Percentiles rank a stretch among this genome's conserved stretches.
Evolutionary conservation across 2,888 invertebrate genomes (phyloP).

Genomic region (Arctia plantaginis): DNA sequence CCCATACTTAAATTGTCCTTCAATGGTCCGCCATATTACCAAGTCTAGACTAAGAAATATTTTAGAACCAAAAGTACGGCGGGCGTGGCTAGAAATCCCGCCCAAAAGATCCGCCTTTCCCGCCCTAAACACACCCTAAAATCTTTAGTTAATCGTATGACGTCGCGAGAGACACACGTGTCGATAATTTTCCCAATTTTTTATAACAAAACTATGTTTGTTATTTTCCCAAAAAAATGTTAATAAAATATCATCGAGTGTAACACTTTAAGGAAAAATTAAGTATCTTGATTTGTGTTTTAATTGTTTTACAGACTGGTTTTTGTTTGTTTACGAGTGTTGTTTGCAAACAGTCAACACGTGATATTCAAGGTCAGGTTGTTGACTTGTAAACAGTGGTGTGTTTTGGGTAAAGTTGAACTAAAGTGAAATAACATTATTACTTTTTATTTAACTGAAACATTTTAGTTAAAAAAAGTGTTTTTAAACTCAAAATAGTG

Average conservation of each 20-base stretch:
- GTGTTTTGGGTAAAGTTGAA: neutral
- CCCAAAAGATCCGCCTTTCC: constrained; percentile 29
- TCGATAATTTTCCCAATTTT: neutral
- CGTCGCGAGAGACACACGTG: constrained; percentile 15
- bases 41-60: constrained; percentile 59
- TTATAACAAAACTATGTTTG: neutral
- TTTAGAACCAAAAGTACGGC: constrained; percentile 43
- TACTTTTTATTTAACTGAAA: neutral
- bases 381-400: constrained; percentile 38
- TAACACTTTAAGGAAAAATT: neutral
- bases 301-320: neutral
- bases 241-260: neutral
- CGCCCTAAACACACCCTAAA: constrained; percentile 25
- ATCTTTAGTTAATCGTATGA: constrained; percentile 21
- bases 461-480: neutral
- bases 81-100: constrained; percentile 50
- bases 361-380: constrained; percentile 49
- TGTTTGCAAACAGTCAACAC: constrained; percentile 57
- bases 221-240: neutral
- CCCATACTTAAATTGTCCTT: neutral
- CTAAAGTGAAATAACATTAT: constrained; percentile 2
- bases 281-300: neutral
- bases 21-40: constrained; percentile 47
- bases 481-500: neutral
- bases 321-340: constrained; percentile 26